Evolutionary conservation across 2,888 invertebrate species (phyloP).

Genomic region (Nezara viridula): DNA sequence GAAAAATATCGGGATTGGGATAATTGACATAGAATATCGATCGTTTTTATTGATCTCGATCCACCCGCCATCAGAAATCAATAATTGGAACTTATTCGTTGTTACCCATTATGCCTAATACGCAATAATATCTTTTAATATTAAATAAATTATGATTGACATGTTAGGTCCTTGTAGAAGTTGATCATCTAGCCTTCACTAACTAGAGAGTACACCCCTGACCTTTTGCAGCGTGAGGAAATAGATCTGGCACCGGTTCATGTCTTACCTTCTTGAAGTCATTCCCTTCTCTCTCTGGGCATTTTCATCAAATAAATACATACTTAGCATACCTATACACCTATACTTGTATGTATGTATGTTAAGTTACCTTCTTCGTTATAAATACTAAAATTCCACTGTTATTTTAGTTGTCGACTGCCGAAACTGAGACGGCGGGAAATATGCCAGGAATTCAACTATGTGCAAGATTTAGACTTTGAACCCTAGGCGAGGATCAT

Average conservation of each 20-base stretch:
- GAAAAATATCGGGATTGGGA: not conserved
- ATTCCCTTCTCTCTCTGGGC: not conserved
- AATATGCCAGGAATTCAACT: slow-evolving; percentile 4
- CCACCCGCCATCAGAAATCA: not conserved
- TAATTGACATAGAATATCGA: not conserved
- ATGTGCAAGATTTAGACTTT: slow-evolving; percentile 9
- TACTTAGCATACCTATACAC: not conserved
- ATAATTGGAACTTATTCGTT: not conserved
- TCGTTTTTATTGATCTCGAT: not conserved
- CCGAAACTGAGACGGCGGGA: not conserved
- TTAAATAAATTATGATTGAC: not conserved
- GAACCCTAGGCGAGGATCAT: not conserved
- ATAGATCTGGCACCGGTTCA: slow-evolving; percentile 48
- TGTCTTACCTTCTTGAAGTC: slow-evolving; percentile 45
- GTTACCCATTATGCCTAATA: not conserved
- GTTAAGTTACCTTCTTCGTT: not conserved
- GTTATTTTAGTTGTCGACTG: not conserved
- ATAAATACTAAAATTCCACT: not conserved
- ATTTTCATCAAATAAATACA: not conserved
- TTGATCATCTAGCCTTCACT: slow-evolving; percentile 15
- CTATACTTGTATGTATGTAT: not conserved
- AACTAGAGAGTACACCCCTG: slow-evolving; percentile 38
- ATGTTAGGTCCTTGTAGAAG: not conserved
- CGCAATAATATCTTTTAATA: not conserved
- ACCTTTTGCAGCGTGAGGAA: slow-evolving; percentile 42